These are phyloP conservation scores for Tyto alba DNA, from an alignment of 2,113 vertebrate species.

Conservation along the genomic window DNA sequence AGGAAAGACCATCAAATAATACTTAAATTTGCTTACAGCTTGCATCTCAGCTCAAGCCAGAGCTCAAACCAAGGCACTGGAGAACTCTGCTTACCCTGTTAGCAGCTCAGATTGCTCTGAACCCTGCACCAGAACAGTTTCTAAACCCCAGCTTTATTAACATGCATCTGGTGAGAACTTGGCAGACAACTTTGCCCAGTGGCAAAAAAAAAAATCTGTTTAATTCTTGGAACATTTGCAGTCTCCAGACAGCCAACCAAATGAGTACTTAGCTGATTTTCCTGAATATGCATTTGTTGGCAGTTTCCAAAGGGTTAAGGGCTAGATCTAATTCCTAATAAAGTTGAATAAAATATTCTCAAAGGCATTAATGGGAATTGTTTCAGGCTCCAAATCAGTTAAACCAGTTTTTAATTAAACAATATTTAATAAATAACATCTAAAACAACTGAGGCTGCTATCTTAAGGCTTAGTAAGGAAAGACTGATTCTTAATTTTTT, in stretches of 20 bases:
- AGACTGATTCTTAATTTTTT: background rate
- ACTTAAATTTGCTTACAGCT: background rate
- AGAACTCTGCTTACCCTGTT: background rate
- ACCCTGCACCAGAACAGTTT: background rate
- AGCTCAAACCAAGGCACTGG: background rate
- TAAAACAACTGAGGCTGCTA: background rate
- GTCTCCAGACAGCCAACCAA: background rate
- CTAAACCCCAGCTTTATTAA: background rate
- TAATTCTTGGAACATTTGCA: background rate
- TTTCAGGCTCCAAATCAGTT: constrained; percentile 19
- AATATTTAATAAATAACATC: constrained; percentile 13
- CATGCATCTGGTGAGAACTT: background rate
- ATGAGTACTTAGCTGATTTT: background rate
- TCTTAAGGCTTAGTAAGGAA: background rate
- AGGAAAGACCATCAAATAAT: background rate
- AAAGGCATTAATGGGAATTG: background rate
- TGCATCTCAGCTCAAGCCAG: background rate
- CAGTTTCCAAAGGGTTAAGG: constrained; percentile 19
- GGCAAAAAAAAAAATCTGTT: background rate
- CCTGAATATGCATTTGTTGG: background rate
- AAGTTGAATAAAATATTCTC: background rate
- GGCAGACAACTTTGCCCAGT: background rate
- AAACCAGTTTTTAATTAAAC: constrained; percentile 42
- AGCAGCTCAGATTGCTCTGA: background rate
- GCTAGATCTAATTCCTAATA: constrained; percentile 24